Base-by-base conservation (phyloP, 1,140 invertebrate species). In the Apis mellifera region DNA sequence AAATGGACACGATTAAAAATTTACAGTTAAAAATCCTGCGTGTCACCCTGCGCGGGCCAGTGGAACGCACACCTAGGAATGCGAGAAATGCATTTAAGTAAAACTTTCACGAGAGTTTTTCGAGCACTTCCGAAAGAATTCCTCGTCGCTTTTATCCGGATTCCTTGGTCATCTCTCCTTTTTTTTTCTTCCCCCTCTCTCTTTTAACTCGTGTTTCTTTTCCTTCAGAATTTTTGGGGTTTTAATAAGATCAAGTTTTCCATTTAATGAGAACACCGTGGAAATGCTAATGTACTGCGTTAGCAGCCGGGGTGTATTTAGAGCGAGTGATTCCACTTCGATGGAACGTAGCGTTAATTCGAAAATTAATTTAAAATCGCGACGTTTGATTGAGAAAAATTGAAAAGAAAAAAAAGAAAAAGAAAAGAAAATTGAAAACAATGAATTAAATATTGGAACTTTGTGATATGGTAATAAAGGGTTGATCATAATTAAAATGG, bases 1-100 rank as follows among this genome's bases (percentile, higher is more conserved):
- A 64, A 74, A 80, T 80, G 70, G 78, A 65, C 70, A 57, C 78
- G 60, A 15, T 80, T 74, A 80, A 80, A 80, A 80, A 80, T 80
- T 32, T 55, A 80, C 52, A 54, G 78, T 65, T 57, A 52, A 65
- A n/a, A 80, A 73, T 32, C 19, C 17, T 23, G 11, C 52, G 50
- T 55, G 60, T 52, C 50, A 42, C n/a, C n/a, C n/a, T n/a, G n/a
- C 59, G 64, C 21, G 65, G n/a, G 19, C 9, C 23, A 60, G 50
- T 32, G 54, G 62, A 73, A 73, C 70, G 64, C 60, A 64, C 32
- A 11, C 32, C 60, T 26, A 60, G 17, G 78, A 80, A 80, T 80
- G 60, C 78, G 60, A 80, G 72, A 80, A 80, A 80, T 71, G 78
- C 59, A 52, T 80, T 80, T 74, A 74, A 74, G 70, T 80, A 80